A percentile compares a stretch with the other conserved stretches of the same genome.
Conservation (phyloP, 2,113 vertebrate genomes). For the Muntiacus reevesi region DNA sequence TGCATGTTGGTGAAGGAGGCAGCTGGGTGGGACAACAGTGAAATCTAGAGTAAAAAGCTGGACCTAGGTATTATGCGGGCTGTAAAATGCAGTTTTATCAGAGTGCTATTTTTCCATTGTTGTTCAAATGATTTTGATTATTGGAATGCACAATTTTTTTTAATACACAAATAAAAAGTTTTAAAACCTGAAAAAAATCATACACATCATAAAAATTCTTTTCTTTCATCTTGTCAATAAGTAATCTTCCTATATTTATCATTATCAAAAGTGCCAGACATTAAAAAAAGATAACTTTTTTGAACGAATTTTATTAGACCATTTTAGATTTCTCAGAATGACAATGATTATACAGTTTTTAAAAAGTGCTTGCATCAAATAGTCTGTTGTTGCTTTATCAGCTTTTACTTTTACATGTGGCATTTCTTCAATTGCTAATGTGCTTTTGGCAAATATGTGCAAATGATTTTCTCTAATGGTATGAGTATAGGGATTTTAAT, state of each 20-base stretch:
- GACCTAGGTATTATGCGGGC: not conserved
- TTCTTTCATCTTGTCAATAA: not conserved
- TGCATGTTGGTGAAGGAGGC: not conserved
- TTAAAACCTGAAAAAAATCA: not conserved
- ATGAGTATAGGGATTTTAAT: not conserved
- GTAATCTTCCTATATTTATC: not conserved
- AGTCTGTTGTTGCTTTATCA: not conserved
- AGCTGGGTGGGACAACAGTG: not conserved
- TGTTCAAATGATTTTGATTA: not conserved
- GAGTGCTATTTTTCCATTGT: not conserved
- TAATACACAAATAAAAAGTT: not conserved
- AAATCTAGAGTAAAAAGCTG: not conserved
- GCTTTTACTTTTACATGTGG: not conserved
- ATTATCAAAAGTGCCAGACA: not conserved
- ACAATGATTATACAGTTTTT: not conserved
- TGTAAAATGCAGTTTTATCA: not conserved
- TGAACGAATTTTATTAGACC: not conserved
- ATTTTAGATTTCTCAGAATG: not conserved
- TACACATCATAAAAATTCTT: not conserved
- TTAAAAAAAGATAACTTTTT: not conserved
- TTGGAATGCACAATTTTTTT: not conserved
- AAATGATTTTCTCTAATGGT: slow-evolving; percentile 1
- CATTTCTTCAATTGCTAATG: slow-evolving; percentile 19
- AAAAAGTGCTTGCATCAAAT: not conserved
- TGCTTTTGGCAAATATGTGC: slow-evolving; percentile 4